Conservation (phyloP, 2,888 invertebrate species). For the Nasonia oneida region DNA sequence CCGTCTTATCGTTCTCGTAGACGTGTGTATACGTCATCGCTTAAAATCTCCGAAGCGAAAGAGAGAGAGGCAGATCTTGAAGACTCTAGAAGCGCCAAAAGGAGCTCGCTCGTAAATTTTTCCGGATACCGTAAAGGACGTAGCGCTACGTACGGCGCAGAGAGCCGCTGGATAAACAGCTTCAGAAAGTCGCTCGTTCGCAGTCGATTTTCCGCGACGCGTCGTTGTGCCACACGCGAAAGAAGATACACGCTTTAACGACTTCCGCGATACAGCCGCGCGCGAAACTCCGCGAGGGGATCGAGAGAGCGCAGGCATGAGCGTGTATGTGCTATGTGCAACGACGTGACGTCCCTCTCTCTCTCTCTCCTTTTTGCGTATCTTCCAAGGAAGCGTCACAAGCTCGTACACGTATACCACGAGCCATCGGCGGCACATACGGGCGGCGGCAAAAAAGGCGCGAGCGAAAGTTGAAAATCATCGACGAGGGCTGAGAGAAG, state of each 20-base stretch:
- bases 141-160: background rate
- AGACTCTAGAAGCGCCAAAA: background rate
- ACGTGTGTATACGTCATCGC: background rate
- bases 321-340: background rate
- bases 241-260: constrained; percentile 16
- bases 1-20: background rate
- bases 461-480: constrained; percentile 1
- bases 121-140: constrained; percentile 17
- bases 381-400: background rate
- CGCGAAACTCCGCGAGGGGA: background rate
- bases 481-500: background rate
- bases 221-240: background rate
- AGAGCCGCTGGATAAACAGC: background rate
- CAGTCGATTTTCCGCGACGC: background rate
- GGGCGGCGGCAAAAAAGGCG: background rate
- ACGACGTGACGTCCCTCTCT: background rate
- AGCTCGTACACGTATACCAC: background rate
- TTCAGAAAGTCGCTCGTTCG: background rate
- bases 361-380: background rate
- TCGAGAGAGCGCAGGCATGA: too few species aligned
- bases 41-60: background rate
- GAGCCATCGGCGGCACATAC: background rate
- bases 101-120: constrained; percentile 36
- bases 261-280: background rate
- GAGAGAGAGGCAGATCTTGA: background rate